These are phyloP conservation scores for Halotydeus destructor DNA, from an alignment of 1,140 invertebrate species.

Conservation along the genomic window DNA sequence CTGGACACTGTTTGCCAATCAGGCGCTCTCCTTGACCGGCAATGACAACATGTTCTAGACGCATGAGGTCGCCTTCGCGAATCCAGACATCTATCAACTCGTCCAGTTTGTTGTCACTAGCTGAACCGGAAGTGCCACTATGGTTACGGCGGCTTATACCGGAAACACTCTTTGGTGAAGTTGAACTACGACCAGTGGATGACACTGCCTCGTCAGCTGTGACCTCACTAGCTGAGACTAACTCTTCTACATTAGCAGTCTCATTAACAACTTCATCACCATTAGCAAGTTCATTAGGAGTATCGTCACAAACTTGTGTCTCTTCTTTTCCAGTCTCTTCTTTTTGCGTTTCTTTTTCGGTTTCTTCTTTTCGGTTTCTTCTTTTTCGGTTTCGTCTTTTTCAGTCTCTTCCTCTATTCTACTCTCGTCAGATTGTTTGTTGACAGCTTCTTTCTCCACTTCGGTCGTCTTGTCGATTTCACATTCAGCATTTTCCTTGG, in stretches of 20 bases:
- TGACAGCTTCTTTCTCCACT: no score
- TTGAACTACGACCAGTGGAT: no score
- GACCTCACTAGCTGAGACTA: slow-evolving; percentile 2
- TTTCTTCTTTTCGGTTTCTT: slow-evolving; percentile 1
- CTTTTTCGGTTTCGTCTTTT: not conserved
- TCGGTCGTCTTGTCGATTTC: no score
- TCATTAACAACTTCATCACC: not conserved
- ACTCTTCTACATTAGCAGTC: slow-evolving; percentile 7
- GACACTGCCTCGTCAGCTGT: not conserved
- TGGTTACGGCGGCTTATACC: no score
- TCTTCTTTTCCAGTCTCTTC: no score
- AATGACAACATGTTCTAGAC: slow-evolving; percentile 20
- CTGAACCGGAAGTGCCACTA: no score
- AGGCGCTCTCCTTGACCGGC: slow-evolving; percentile 20
- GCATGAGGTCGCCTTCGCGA: slow-evolving; percentile 17
- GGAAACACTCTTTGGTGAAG: no score
- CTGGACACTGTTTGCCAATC: slow-evolving; percentile 23
- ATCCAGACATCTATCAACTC: slow-evolving; percentile 20
- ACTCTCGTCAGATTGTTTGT: no score
- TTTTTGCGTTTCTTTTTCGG: not conserved
- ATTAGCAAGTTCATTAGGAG: not conserved
- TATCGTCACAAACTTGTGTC: no score
- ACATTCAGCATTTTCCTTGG: no score
- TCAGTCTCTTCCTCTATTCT: not conserved
- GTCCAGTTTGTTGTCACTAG: slow-evolving; percentile 16